Conservation (phyloP, 2,888 invertebrate genomes). For the Drosophila pseudotalamancana region DNA sequence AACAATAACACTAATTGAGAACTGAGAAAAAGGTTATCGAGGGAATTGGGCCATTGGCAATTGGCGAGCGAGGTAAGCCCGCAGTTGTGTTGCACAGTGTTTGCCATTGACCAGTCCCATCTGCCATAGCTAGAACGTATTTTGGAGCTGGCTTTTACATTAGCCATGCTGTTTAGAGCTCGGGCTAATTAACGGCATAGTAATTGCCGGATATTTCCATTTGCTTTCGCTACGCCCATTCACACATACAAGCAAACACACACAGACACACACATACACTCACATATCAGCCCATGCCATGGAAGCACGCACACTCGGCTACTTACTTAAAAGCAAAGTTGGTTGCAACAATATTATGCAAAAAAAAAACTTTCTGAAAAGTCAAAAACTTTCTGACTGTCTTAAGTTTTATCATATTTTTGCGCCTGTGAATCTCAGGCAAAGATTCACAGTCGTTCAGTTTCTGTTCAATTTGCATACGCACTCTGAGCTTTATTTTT, state of each 20-base stretch:
- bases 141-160: conserved; percentile 12
- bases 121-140: conserved; percentile 1
- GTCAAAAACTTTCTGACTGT: conserved; percentile 63
- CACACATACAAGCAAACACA: not conserved
- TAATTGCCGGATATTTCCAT: conserved; percentile 38
- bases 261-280: not conserved
- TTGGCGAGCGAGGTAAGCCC: not conserved
- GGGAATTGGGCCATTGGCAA: too few relatives aligned
- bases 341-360: conserved; percentile 68
- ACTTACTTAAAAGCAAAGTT: conserved; percentile 39
- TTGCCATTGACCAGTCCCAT: conserved; percentile 9
- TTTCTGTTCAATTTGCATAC: conserved; percentile 76
- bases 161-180: conserved; percentile 48
- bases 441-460: conserved; percentile 48
- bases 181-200: conserved; percentile 55
- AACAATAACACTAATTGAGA: too few relatives aligned
- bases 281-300: not conserved
- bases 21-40: too few relatives aligned
- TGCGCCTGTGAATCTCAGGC: conserved; percentile 61
- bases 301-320: not conserved
- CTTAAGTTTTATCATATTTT: conserved; percentile 78
- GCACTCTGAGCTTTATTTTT: conserved; percentile 74
- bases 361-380: conserved; percentile 51
- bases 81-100: conserved; percentile 13
- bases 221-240: not conserved